These are phyloP conservation scores for Ispidina picta DNA, from an alignment of 2,797 vertebrate species.

Conservation along the genomic window DNA sequence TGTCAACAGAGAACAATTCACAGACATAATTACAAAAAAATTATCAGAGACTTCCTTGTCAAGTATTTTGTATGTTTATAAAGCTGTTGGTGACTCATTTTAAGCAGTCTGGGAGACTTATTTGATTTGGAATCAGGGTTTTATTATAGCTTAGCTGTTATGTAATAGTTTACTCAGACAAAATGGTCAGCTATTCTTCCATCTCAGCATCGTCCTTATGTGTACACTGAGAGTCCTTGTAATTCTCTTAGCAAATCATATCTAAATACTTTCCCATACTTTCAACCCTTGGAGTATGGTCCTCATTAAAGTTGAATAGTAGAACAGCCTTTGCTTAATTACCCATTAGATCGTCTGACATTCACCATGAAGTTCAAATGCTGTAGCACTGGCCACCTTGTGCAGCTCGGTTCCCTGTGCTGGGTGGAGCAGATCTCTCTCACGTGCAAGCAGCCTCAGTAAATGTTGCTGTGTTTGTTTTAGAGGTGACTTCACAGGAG, in stretches of 20 bases:
- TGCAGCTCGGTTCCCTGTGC: background rate
- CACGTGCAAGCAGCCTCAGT: background rate
- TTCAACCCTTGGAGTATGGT: conserved; percentile 25
- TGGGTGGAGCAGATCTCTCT: background rate
- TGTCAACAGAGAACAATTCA: conserved; percentile 89
- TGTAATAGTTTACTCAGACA: conserved; percentile 82
- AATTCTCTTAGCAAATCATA: conserved; percentile 74
- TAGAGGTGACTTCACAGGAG: conserved; percentile 10
- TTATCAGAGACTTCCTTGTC: conserved; percentile 88
- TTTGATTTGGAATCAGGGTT: conserved; percentile 84
- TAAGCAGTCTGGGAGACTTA: conserved; percentile 83
- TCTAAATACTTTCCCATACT: conserved; percentile 70
- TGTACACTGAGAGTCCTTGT: conserved; percentile 67
- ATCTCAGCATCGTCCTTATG: conserved; percentile 69
- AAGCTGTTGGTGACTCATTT: conserved; percentile 86
- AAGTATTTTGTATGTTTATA: conserved; percentile 87
- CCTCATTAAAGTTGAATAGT: conserved; percentile 31
- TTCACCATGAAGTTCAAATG: background rate
- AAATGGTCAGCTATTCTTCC: conserved; percentile 77
- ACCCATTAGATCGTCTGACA: background rate
- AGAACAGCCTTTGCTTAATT: conserved; percentile 32
- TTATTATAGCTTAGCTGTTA: conserved; percentile 85
- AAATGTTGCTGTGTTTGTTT: conserved; percentile 8
- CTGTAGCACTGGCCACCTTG: background rate
- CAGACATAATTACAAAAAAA: conserved; percentile 89